phyloP scores from a whole-genome alignment of 2,113 vertebrate genomes.

The Eonycteris spelaea region DNA sequence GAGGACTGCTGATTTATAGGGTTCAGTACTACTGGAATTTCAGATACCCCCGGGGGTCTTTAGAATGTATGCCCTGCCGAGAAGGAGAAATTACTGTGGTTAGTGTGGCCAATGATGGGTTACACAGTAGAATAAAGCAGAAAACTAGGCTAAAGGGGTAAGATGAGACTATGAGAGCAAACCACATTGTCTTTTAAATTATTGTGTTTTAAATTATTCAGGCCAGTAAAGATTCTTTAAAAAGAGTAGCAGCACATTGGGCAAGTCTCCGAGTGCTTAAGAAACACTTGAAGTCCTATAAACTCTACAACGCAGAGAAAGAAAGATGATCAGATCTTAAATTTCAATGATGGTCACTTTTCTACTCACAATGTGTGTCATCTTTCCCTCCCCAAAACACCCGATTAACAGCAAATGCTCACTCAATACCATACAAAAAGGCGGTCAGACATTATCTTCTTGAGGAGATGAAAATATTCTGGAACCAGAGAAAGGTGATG shows the following conservation, averaged over 20 bases:
- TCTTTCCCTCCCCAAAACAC: not conserved
- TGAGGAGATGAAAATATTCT: not conserved
- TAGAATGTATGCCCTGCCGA: not conserved
- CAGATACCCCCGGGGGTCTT: not conserved
- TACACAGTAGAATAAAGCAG: not conserved
- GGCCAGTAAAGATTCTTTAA: not conserved
- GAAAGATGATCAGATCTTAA: not conserved
- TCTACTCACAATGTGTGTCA: not conserved
- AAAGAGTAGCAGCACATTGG: not conserved
- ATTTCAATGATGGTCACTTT: not conserved
- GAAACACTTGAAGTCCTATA: not conserved
- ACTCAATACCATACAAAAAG: no score
- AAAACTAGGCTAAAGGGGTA: not conserved
- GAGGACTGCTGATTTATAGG: not conserved
- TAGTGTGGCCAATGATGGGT: not conserved
- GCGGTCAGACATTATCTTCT: not conserved
- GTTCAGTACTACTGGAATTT: not conserved
- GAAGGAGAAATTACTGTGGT: no score
- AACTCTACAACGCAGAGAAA: not conserved
- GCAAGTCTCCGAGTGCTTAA: not conserved
- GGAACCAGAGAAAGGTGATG: not conserved
- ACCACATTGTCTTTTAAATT: not conserved
- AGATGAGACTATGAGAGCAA: not conserved
- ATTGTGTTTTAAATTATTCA: not conserved
- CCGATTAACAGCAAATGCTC: no score